A percentile compares a stretch with the other conserved stretches of the same genome.
phyloP scores from a whole-genome alignment of 2,797 vertebrate species.

The Anguilla megastoma region DNA sequence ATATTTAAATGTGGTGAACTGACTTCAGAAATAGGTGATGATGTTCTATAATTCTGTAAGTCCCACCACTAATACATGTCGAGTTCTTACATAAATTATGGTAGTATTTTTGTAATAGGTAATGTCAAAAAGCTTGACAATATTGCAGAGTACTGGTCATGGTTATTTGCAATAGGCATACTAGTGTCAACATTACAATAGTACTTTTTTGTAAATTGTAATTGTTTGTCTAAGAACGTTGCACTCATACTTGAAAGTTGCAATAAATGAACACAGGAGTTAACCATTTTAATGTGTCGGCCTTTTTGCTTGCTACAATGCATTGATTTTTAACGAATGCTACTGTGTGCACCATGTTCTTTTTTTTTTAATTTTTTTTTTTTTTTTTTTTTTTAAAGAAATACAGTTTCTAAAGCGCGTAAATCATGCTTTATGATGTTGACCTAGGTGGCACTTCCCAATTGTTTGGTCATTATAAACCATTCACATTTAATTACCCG shows the following conservation, averaged over 20 bases:
- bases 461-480: background rate
- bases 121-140: background rate
- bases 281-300: background rate
- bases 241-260: background rate
- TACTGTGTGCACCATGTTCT: background rate
- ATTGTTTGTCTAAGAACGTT: background rate
- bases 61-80: too few relatives aligned
- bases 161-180: background rate
- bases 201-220: background rate
- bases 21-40: background rate
- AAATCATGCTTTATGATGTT: background rate
- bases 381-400: background rate
- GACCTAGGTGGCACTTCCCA: background rate
- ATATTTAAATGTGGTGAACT: background rate
- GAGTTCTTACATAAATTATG: too few relatives aligned
- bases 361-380: too few relatives aligned
- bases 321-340: background rate
- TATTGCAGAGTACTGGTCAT: background rate
- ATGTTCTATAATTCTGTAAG: too few relatives aligned
- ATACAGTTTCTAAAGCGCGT: background rate
- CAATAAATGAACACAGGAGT: background rate
- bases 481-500: slow-evolving; percentile 9
- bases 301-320: background rate
- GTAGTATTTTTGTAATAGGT: too few relatives aligned
- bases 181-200: too few relatives aligned